A percentile compares a stretch with the other conserved stretches of the same genome.
Evolutionary conservation across 2,797 vertebrate genomes (phyloP).

Genomic region (Novumbra hubbsi): DNA sequence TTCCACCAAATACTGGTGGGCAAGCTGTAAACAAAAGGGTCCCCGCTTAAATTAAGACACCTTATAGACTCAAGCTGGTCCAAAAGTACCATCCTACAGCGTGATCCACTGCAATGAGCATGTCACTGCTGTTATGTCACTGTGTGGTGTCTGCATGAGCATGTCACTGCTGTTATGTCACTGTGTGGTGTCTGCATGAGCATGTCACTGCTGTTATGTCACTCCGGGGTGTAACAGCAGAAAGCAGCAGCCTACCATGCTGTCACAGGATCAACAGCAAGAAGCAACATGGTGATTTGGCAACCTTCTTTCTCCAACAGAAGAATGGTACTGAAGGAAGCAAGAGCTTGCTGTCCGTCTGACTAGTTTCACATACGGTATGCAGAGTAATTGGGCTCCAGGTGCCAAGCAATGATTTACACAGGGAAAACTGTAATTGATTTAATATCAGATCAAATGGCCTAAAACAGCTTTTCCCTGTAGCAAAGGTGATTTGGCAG

Average conservation of each 20-base stretch:
- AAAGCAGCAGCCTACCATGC: slow-evolving; percentile 2
- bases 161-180: too few relatives aligned
- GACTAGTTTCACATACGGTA: slow-evolving; percentile 12
- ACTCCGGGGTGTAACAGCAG: neutral
- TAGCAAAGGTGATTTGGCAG: slow-evolving; percentile 20
- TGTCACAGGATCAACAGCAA: neutral
- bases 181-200: too few relatives aligned
- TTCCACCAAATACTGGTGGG: neutral
- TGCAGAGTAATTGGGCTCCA: neutral
- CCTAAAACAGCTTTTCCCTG: slow-evolving; percentile 10
- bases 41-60: neutral
- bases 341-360: slow-evolving; percentile 10
- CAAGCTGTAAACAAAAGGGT: neutral
- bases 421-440: neutral
- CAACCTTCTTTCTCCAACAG: slow-evolving; percentile 8
- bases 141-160: too few relatives aligned
- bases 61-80: neutral
- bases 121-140: too few relatives aligned
- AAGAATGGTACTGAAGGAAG: neutral
- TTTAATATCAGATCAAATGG: neutral
- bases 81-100: neutral
- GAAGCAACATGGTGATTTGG: slow-evolving; percentile 8
- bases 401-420: slow-evolving; percentile 16
- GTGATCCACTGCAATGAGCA: slow-evolving; percentile 5
- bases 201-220: neutral